Percentiles rank a stretch among this genome's conserved stretches.
Conservation (phyloP, 2,888 invertebrate genomes). For the Lasioglossum leucozonium region DNA sequence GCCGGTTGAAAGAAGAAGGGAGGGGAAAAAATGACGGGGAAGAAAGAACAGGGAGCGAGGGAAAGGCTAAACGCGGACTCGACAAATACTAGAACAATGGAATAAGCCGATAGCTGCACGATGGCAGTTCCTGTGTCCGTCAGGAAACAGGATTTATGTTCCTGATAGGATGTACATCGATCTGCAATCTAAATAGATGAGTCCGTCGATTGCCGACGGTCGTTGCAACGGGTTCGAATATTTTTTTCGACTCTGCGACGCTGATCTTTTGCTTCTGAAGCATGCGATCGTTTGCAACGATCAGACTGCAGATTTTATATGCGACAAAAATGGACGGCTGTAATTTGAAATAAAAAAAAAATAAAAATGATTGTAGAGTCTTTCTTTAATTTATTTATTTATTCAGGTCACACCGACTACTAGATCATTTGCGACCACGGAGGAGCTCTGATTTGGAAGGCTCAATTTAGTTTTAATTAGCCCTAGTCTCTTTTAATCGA, state of each 20-base stretch:
- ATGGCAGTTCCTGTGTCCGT: conserved; percentile 19
- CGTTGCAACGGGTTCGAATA: background rate
- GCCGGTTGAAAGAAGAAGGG: conserved; percentile 22
- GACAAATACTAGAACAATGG: conserved; percentile 53
- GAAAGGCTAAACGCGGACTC: conserved; percentile 55
- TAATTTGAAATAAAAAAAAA: no score
- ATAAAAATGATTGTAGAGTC: no score
- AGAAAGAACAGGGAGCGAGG: conserved; percentile 32
- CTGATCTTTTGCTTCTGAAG: background rate
- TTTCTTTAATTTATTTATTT: no score
- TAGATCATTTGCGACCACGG: no score
- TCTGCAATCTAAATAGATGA: conserved; percentile 34
- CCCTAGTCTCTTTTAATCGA: no score
- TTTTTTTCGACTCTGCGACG: background rate
- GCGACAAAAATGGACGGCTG: no score
- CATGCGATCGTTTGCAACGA: background rate
- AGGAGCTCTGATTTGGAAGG: no score
- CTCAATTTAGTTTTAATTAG: no score
- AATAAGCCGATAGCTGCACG: conserved; percentile 50
- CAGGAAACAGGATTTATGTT: conserved; percentile 55
- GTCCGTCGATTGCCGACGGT: conserved; percentile 29
- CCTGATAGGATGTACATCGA: conserved; percentile 38
- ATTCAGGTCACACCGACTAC: no score
- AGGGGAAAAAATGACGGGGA: conserved; percentile 9
- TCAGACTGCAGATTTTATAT: no score